Evolutionary conservation across 2,797 vertebrate species (phyloP).

Genomic region (Erithacus rubecula): DNA sequence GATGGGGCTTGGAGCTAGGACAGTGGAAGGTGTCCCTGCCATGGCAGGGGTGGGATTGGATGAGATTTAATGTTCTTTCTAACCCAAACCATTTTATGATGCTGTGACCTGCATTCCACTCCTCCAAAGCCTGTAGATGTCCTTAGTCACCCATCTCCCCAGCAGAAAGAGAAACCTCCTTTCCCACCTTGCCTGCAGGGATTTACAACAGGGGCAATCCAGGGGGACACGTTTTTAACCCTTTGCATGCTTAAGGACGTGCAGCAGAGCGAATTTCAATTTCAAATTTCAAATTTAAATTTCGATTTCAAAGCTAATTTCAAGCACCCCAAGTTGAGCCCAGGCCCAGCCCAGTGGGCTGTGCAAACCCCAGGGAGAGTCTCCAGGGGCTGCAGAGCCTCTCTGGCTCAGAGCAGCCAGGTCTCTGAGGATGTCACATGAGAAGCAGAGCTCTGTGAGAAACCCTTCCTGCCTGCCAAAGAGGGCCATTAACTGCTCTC

Average conservation of each 20-base stretch:
- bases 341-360: rapidly evolving
- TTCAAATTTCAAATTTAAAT: too few relatives aligned
- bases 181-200: not conserved
- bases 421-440: not conserved
- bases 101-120: not conserved
- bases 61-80: not conserved
- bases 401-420: not conserved
- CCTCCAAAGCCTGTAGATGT: not conserved
- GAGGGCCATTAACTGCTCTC: not conserved
- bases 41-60: rapidly evolving
- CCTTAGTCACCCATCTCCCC: not conserved
- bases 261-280: not conserved
- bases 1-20: rapidly evolving
- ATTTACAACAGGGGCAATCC: not conserved
- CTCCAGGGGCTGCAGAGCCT: not conserved
- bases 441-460: not conserved
- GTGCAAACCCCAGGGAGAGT: not conserved
- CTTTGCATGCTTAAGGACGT: not conserved
- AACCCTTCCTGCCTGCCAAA: not conserved
- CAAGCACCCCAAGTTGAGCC: not conserved
- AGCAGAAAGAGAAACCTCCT: not conserved
- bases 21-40: not conserved
- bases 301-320: too few relatives aligned
- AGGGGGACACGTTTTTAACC: not conserved
- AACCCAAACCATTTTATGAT: not conserved